Base-by-base conservation (phyloP, 2,888 invertebrate genomes). In the Byasa hedistus region DNA sequence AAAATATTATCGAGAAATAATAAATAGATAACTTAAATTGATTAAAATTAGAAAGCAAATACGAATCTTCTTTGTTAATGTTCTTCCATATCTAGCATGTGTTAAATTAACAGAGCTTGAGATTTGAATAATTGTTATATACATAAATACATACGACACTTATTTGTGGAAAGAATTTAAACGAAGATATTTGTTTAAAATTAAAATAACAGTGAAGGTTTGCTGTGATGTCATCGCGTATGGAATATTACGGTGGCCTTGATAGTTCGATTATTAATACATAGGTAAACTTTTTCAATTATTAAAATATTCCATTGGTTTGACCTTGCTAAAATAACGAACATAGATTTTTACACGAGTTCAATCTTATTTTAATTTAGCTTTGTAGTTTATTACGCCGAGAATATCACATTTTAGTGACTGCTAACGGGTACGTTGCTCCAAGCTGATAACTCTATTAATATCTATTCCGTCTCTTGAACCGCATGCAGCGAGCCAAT, bases 371-470 rank as follows among this genome's bases (percentile, higher is more conserved):
- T 64, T 32, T 27, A 32, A 64, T 54, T 44, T 59, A 23, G 36
- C 64, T 0, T 39, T 24, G 36, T 52, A 32, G 32, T 55, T 65
- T 61, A 61, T 65, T 57, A 51, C 21, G 51, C 21, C 52, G 44
- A 61, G 60, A 65, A 61, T 57, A 61, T 61, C 48, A 22, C 61
- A 52, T 66, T 66, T 77, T 70, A 72, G 74, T 75, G 70, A 71
- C 69, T 72, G 72, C 68, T 73, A 69, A 71, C 66, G 77, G 83
- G 89, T 87, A 74, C 86, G 79, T 85, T 87, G 86, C 85, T 86
- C 87, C 78, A 76, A 69, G 74, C 79, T 88, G 89, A 89, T 89
- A 89, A 89, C 77, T 86, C 85, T 89, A 87, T 84, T 83, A 85
- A 83, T 88, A 87, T 80, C 79, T 80, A 79, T 81, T 78, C 80